Evolutionary conservation across 2,888 invertebrate genomes (phyloP).

Genomic region (Tachina lurida): DNA sequence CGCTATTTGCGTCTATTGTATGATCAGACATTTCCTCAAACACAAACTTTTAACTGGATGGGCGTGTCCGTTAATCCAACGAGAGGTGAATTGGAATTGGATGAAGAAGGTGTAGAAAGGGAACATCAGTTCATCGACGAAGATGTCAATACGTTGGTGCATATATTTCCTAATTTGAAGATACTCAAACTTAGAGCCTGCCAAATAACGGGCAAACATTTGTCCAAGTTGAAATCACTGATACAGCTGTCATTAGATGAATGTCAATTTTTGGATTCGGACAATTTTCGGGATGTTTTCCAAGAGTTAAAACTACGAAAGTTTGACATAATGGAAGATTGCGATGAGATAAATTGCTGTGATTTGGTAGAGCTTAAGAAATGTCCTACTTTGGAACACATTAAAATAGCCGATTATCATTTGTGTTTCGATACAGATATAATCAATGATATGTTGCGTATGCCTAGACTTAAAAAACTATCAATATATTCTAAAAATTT

Average conservation of each 20-base stretch:
- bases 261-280: slow-evolving; percentile 76
- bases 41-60: slow-evolving; percentile 74
- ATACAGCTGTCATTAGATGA: slow-evolving; percentile 75
- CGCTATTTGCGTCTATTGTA: slow-evolving; percentile 73
- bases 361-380: slow-evolving; percentile 75
- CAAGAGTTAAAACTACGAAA: slow-evolving; percentile 74
- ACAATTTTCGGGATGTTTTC: slow-evolving; percentile 77
- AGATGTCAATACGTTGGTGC: slow-evolving; percentile 75
- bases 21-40: slow-evolving; percentile 65
- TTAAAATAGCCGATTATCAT: slow-evolving; percentile 79
- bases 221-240: slow-evolving; percentile 73
- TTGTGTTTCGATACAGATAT: slow-evolving; percentile 77
- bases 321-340: slow-evolving; percentile 78
- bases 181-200: slow-evolving; percentile 75
- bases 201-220: slow-evolving; percentile 76
- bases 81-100: slow-evolving; percentile 47
- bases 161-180: slow-evolving; percentile 75
- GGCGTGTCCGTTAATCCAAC: slow-evolving; percentile 39
- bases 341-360: slow-evolving; percentile 79
- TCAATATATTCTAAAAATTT: slow-evolving; percentile 78
- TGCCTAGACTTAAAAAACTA: slow-evolving; percentile 75
- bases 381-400: slow-evolving; percentile 77
- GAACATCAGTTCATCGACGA: slow-evolving; percentile 75
- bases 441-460: slow-evolving; percentile 74
- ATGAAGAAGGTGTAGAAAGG: slow-evolving; percentile 24